phyloP scores from a whole-genome alignment of 2,888 invertebrate species.

The Trichopria drosophilae region DNA sequence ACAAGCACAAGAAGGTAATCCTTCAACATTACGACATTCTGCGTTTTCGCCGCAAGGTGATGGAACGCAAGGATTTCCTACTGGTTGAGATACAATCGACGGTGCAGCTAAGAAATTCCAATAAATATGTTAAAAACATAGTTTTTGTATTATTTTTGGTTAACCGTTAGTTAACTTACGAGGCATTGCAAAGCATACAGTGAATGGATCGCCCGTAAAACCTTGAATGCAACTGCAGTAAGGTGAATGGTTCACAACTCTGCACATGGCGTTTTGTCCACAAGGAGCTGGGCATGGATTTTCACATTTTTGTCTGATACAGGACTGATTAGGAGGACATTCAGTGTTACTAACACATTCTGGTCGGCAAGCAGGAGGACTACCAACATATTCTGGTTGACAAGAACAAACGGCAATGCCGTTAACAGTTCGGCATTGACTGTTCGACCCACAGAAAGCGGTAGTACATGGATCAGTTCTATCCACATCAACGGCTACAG shows the following conservation, averaged over 20 bases:
- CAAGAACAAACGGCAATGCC: conserved; percentile 69
- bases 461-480: conserved; percentile 66
- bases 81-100: conserved; percentile 40
- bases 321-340: conserved; percentile 68
- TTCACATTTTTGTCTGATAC: conserved; percentile 68
- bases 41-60: conserved; percentile 86
- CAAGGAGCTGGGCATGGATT: conserved; percentile 77
- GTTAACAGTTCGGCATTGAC: conserved; percentile 62
- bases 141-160: no score
- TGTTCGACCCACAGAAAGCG: conserved; percentile 67
- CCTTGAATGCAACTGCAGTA: conserved; percentile 65
- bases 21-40: conserved; percentile 76
- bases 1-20: conserved; percentile 81
- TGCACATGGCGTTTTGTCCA: conserved; percentile 70
- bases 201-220: conserved; percentile 69
- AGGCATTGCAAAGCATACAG: conserved; percentile 61
- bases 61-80: conserved; percentile 73
- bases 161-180: conserved; percentile 47
- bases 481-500: no score
- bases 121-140: neutral
- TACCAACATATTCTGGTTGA: conserved; percentile 62
- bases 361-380: conserved; percentile 70
- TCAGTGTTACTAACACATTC: conserved; percentile 69
- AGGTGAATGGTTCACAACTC: conserved; percentile 68
- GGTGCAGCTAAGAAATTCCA: conserved; percentile 58